Percentiles rank a stretch among this genome's conserved stretches.
Evolutionary conservation across 2,797 vertebrate species (phyloP).

Genomic region (Nyctibius grandis): DNA sequence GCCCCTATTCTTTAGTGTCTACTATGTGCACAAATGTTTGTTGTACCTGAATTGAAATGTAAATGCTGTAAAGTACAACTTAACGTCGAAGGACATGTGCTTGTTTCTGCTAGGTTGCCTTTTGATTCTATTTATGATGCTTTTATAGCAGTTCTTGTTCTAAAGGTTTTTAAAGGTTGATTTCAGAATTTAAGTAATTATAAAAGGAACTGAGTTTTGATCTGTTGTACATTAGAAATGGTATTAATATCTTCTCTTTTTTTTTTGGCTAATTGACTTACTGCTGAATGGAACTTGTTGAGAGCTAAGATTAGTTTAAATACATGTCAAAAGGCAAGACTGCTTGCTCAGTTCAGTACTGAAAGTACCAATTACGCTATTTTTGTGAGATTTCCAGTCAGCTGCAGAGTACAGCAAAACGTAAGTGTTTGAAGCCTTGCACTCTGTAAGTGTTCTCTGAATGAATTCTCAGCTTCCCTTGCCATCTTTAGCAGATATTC

Average conservation of each 20-base stretch:
- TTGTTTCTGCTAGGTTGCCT: not conserved
- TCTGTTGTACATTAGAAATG: not conserved
- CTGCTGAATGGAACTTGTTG: not conserved
- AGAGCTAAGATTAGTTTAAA: not conserved
- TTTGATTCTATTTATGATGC: not conserved
- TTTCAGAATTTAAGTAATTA: not conserved
- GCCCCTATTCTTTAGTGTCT: not conserved
- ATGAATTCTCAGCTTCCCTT: not conserved
- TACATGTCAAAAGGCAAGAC: not conserved
- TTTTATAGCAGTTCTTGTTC: not conserved
- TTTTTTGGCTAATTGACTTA: not conserved
- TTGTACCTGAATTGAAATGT: not conserved
- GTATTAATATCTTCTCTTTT: not conserved
- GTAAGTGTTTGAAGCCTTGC: not conserved
- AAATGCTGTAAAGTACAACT: not conserved
- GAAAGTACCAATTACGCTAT: not conserved
- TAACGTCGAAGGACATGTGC: not conserved
- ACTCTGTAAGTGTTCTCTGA: not conserved
- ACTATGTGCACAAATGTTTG: not conserved
- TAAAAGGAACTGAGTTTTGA: conserved; percentile 30
- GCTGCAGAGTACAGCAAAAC: not conserved
- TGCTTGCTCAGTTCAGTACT: not conserved
- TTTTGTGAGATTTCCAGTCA: conserved; percentile 13
- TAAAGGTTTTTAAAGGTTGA: not conserved
- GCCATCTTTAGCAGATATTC: not conserved